Evolutionary conservation across 2,797 vertebrate species (phyloP).

Genomic region (Sparus aurata): DNA sequence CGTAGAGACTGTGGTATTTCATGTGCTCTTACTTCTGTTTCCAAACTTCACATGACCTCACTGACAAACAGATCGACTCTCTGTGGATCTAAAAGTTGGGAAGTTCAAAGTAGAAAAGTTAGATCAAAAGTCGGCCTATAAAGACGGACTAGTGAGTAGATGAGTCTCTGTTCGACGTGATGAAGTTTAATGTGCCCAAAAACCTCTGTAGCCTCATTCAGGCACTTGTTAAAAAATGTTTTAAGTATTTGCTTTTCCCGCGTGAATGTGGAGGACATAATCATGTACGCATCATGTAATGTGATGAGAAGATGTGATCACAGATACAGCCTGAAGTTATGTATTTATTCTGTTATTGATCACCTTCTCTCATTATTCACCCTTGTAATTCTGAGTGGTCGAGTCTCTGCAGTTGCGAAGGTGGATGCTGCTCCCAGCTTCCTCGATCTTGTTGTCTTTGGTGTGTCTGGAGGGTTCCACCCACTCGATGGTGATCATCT

Average conservation of each 20-base stretch:
- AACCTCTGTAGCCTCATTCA: too few species aligned
- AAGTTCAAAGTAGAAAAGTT: too few species aligned
- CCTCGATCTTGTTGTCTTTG: constrained; percentile 7
- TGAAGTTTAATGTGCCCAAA: too few species aligned
- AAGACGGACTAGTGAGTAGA: too few species aligned
- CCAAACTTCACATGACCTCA: too few species aligned
- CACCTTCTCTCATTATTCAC: constrained; percentile 20
- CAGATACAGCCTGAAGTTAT: constrained; percentile 28
- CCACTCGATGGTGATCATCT: constrained; percentile 22
- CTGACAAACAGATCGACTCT: too few species aligned
- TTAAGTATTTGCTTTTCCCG: not conserved
- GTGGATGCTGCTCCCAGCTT: constrained; percentile 20
- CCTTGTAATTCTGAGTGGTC: constrained; percentile 11
- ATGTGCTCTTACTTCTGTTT: not conserved
- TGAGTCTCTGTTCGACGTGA: too few species aligned
- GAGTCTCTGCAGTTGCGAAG: constrained; percentile 1
- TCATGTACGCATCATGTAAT: too few species aligned
- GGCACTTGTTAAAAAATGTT: too few species aligned
- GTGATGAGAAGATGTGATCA: constrained; percentile 24
- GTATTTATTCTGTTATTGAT: constrained; percentile 40
- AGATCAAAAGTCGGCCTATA: too few species aligned
- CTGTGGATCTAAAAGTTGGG: too few species aligned
- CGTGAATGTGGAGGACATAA: not conserved
- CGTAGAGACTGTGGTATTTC: not conserved
- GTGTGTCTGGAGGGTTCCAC: constrained; percentile 39